phyloP scores from a whole-genome alignment of 2,113 vertebrate genomes.

The Pseudorhombus dupliciocellatus region DNA sequence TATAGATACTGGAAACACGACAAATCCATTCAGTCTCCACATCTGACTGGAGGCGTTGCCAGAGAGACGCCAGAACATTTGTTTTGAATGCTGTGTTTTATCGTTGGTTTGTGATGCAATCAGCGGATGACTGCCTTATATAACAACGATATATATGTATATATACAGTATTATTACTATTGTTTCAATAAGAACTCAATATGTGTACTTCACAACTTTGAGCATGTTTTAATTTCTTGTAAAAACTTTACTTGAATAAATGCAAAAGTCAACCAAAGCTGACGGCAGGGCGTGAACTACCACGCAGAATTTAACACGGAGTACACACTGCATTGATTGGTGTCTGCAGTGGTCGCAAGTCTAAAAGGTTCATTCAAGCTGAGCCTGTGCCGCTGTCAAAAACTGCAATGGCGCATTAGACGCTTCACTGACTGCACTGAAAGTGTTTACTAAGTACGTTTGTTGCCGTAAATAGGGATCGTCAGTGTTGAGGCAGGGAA shows the following conservation, averaged over 20 bases:
- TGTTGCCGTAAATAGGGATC: constrained; percentile 57
- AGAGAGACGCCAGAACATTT: background rate
- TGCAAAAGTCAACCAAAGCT: too few species aligned
- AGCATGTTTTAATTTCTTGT: too few species aligned
- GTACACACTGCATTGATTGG: background rate
- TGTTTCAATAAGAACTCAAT: too few species aligned
- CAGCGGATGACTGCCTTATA: background rate
- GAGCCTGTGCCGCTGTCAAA: constrained; percentile 14
- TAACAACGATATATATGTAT: too few species aligned
- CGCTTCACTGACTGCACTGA: constrained; percentile 51
- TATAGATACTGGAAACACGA: constrained; percentile 30
- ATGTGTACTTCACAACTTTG: too few species aligned
- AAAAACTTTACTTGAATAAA: background rate
- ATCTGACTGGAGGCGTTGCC: background rate
- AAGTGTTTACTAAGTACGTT: constrained; percentile 56
- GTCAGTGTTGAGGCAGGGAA: constrained; percentile 41
- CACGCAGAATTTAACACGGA: too few species aligned
- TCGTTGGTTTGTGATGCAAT: constrained; percentile 1
- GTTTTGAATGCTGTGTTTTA: background rate
- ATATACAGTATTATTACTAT: too few species aligned
- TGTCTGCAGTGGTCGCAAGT: background rate
- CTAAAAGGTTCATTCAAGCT: constrained; percentile 6
- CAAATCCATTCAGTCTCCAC: constrained; percentile 23
- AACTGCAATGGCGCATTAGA: constrained; percentile 35
- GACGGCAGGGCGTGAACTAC: too few species aligned